A percentile compares a stretch with the other conserved stretches of the same genome.
phyloP scores from a whole-genome alignment of 2,797 vertebrate species.

The Parotocinclus haroldoi region DNA sequence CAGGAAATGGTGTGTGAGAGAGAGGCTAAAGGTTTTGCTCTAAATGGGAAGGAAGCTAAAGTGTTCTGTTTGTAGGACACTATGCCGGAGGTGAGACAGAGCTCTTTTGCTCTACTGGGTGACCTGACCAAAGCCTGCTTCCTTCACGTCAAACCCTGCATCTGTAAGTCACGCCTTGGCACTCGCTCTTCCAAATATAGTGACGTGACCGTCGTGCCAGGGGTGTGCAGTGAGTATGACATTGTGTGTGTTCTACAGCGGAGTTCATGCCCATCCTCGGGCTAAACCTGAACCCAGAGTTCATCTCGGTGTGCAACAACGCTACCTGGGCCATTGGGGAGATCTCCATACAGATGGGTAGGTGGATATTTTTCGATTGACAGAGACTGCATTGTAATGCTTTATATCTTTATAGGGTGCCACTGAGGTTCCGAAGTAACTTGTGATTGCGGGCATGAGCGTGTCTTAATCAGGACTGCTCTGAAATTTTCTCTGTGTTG shows the following conservation, averaged over 20 bases:
- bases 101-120: constrained; percentile 89
- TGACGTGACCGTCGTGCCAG: neutral
- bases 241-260: constrained; percentile 65
- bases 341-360: constrained; percentile 97
- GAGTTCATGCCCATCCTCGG: constrained; percentile 97
- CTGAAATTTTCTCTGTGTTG: too few species aligned
- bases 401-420: too few species aligned
- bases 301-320: constrained; percentile 95
- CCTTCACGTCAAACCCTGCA: constrained; percentile 90
- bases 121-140: constrained; percentile 95
- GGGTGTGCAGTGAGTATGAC: constrained; percentile 1
- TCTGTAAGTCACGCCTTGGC: constrained; percentile 70
- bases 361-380: constrained; percentile 52
- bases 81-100: constrained; percentile 94
- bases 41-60: neutral
- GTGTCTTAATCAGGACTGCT: too few species aligned
- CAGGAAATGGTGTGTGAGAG: too few species aligned
- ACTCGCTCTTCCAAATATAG: neutral
- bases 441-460: too few species aligned
- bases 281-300: constrained; percentile 93
- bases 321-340: constrained; percentile 96
- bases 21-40: neutral
- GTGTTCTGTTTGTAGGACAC: constrained; percentile 74
- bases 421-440: too few species aligned
- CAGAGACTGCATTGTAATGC: too few species aligned